Evolutionary conservation across 2,888 invertebrate genomes (phyloP), one percentile per base, ranked within the genome.

Genomic region (Drosophila maculinotata): DNA sequence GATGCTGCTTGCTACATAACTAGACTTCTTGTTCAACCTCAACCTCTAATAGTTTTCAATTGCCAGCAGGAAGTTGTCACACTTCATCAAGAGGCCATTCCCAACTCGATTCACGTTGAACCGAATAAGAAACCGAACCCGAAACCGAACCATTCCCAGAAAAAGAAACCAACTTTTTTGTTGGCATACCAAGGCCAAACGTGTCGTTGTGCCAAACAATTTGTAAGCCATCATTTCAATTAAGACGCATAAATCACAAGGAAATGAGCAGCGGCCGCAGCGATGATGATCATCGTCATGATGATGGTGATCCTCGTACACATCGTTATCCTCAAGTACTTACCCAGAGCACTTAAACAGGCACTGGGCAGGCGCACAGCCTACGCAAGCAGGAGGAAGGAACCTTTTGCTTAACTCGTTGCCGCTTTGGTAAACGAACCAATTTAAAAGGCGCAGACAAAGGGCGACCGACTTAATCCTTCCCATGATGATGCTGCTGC

Each of bases 221-320:
- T 82, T 87, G 87, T 84, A 71, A 83, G 78, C 83, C 84, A 82
- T 84, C 88, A 80, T 85, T 84, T 84, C 88, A 84, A 84, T 84
- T 87, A 84, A 87, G 83, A 77, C 70, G 83, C 83, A 87, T 83
- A 87, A 83, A 83, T 83, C 83, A 83, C 71, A 68, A 42, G 62
- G 47, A 85, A 83, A 87, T 79, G 86, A 81, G 79, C 75, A 75
- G 58, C 69, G 59, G 65, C 73, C 62, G 56, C 52, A 35, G 35
- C 30, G 17, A 53, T 53, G 33, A 47, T 44, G 1, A 51, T 67
- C 57, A 59, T 47, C 44, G 45, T 42, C 26, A 44, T 42, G 15
- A 39, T 39, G 17, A 52, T 57, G 30, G 30, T 48, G 26, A 20
- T 39, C 30, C 41, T 47, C 51, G 64, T 82, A 58, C 76, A 68